Base-by-base conservation (phyloP, 1,140 invertebrate genomes). In the Heliconius hermathena region DNA sequence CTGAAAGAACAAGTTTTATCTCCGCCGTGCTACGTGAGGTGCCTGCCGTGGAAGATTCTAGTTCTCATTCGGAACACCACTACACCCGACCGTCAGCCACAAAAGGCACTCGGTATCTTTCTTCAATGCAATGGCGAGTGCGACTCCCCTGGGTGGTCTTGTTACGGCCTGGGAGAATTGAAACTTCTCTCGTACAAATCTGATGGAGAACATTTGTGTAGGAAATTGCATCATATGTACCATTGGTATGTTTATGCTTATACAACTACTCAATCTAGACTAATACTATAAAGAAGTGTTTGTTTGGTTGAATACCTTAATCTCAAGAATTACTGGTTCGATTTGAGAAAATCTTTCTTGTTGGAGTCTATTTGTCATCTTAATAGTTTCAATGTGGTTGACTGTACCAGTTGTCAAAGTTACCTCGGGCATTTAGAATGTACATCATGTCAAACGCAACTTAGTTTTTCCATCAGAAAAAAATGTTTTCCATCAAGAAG, bases 41-140 rank as follows among this genome's bases (percentile, higher is more conserved):
- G 99, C 95, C 95, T 99, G 86, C 99, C 99, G 79, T 99, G 99
- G 99, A 99, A 99, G 95, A 99, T 99, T 72, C 99, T 99, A 97
- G 98, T 99, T 1, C 99, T 99, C 97, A 98, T 98, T 26, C 95
- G 98, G 9, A 96, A 96, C 49, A 97, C 96, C 89, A 95, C 96
- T 86, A 95, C 96, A 74, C 96, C 96, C 81, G 97, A 97, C 26
- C 96, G 97, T 79, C 95, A 96, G 81, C 95, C 95, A 75, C 96
- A 97, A 85, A 96, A 96, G 82, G 97, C 97, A 16, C 91, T 99
- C 71, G 98, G 98, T n/a, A 98, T 99, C 93, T 97, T 97, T 85
- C 91, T 98, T 29, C 97, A 98, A 93, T 98, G 99, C 93, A 99
- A 99, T 92, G 98, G 98, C 11, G 98, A 99, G 85, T 98, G 98